A percentile compares a stretch with the other conserved stretches of the same genome.
Conservation (phyloP, 2,113 vertebrate genomes). For the Turdus rufiventris region DNA sequence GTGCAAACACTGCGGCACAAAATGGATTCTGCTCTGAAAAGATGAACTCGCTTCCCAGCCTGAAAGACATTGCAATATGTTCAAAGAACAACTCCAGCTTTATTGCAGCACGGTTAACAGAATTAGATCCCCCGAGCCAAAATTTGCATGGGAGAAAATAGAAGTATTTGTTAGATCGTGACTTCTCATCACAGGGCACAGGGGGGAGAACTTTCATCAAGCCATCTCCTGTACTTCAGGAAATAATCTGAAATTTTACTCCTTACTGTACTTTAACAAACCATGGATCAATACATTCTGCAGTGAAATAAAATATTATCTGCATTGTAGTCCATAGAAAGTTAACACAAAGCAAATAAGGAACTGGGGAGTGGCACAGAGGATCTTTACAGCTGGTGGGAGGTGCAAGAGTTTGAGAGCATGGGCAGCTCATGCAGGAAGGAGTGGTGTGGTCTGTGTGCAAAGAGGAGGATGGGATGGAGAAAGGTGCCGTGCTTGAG, state of each 20-base stretch:
- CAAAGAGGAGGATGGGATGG: neutral
- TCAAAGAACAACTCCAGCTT: neutral
- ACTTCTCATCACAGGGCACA: neutral
- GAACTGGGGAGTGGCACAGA: neutral
- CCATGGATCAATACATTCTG: neutral
- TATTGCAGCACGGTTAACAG: neutral
- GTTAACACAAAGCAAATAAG: constrained; percentile 17
- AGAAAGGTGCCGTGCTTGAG: neutral
- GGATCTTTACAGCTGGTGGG: neutral
- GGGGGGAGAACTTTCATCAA: neutral
- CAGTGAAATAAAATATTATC: neutral
- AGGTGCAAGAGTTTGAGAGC: neutral
- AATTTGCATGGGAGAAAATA: neutral
- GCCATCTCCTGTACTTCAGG: neutral
- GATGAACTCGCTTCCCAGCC: neutral
- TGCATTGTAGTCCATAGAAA: neutral
- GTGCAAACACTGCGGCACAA: constrained; percentile 3
- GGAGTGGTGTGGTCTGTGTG: neutral
- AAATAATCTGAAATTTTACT: neutral
- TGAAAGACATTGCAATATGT: neutral
- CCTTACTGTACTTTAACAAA: neutral
- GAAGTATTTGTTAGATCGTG: neutral
- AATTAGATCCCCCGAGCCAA: neutral
- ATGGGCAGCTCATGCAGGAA: neutral
- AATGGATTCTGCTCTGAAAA: constrained; percentile 19